Base-by-base conservation (phyloP, 2,113 vertebrate species). In the Hylia prasina region DNA sequence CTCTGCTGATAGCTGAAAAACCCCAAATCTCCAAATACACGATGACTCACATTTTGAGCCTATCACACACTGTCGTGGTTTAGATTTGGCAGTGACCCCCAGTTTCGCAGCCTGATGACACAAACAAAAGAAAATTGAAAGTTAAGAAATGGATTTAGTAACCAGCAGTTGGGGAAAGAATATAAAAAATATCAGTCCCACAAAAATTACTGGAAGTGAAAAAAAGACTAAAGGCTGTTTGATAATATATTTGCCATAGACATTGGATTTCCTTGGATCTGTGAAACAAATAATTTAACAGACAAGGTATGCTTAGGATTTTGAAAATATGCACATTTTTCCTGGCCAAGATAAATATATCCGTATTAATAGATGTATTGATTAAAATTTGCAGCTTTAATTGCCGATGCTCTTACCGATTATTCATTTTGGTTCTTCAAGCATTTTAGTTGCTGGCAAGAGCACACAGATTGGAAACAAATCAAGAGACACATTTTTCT, bases 401-500 rank as follows among this genome's bases (percentile, higher is more conserved):
- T 97, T 96, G 87, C 93, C n/a, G 89, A 91, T 39, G 97, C 96
- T 98, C 96, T 97, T 97, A 94, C 96, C 77, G 87, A 96, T 97
- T 95, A 97, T 97, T 97, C 97, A 97, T 97, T 97, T 96, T 84
- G 76, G 94, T 96, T 98, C 96, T 97, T 96, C 92, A 96, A 58
- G 96, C 93, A 60, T 97, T 98, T 98, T 97, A 97, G 96, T 97
- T 98, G 94, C 82, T 98, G 97, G 97, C 97, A 97, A 84, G 53
- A 96, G 87, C 90, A 63, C 90, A 87, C 60, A 97, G 92, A 94
- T 96, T 98, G 97, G 97, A 98, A 98, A 94, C 96, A 97, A 98
- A 96, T 98, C 97, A 98, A 97, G 90, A 98, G 97, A 97, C 96
- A 97, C 96, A 97, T 97, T 98, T 98, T 97, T 98, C 97, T 97